Base-by-base conservation (phyloP, 2,888 invertebrate species). In the Halictus quadricinctus region DNA sequence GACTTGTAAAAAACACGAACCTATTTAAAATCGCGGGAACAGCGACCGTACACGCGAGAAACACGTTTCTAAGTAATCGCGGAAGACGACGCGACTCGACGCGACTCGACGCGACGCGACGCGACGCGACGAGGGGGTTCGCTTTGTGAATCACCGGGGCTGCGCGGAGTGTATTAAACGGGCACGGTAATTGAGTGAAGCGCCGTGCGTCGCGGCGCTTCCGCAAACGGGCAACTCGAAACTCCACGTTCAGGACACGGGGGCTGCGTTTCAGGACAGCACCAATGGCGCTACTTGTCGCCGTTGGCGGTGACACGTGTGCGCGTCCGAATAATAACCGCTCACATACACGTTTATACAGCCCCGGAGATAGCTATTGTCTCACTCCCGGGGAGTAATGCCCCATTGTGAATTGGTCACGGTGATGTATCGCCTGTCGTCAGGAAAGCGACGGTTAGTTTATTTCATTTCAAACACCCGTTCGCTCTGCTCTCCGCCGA, bases 351-450 rank as follows among this genome's bases (percentile, higher is more conserved):
- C 86, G 80, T 76, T 88, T 80, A 66, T 76, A 74, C 84, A 80
- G 18, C 66, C 29, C 85, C 82, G 86, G 87, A 88, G 89, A 90
- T 90, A 88, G 88, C 91, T 87, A 91, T 92, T 92, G 91, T 92
- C 88, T 87, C 89, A 84, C 83, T 83, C 84, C 78, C 76, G 86
- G 85, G 91, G 91, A 90, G 91, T 93, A 92, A 93, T 93, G 90
- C 84, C 86, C 93, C 87, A 93, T 92, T 93, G 89, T 92, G 91
- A 91, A 91, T 91, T 89, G 88, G 87, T 90, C 89, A 87, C 90
- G 88, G 90, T 92, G 91, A 92, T 90, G 88, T 89, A 91, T 88
- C 88, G 89, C 81, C 84, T 88, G 87, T 90, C 89, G 82, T 87
- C 86, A 75, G 82, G 79, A 85, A 88, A 83, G 72, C 86, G 88